These are phyloP conservation scores for Tamandua tetradactyla DNA, from an alignment of 2,797 vertebrate species.

Conservation along the genomic window DNA sequence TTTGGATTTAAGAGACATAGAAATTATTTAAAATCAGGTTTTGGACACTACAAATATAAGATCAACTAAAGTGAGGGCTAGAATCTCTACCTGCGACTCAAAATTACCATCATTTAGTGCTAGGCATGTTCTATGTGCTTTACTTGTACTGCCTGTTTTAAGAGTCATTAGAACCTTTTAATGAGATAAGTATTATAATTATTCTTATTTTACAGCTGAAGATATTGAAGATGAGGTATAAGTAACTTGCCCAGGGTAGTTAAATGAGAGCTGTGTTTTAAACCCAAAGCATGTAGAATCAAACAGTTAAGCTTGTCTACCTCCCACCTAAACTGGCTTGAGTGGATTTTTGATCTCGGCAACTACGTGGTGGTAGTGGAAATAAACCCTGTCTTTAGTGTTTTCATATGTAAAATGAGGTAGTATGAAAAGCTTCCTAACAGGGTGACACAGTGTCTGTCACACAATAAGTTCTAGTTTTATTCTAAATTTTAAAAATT, in stretches of 20 bases:
- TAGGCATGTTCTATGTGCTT: neutral
- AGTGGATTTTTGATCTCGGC: neutral
- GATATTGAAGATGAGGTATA: neutral
- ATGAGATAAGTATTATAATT: neutral
- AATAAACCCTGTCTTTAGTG: neutral
- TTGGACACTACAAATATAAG: neutral
- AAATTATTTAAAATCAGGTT: neutral
- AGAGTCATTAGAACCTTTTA: neutral
- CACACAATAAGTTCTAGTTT: neutral
- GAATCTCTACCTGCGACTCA: neutral
- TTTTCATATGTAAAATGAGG: neutral
- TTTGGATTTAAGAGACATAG: neutral
- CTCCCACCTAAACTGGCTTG: neutral
- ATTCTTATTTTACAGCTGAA: neutral
- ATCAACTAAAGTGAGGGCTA: neutral
- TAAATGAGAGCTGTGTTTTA: neutral
- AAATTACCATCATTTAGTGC: neutral
- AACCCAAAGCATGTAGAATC: neutral
- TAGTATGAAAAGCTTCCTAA: neutral
- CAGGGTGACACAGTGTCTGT: neutral
- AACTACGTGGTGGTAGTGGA: neutral
- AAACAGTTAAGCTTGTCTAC: neutral
- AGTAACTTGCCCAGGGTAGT: neutral
- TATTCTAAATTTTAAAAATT: neutral
- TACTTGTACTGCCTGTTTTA: neutral